Evolutionary conservation across 1,140 invertebrate species (phyloP), one percentile per base, ranked within the genome.

Genomic region (Varroa destructor): DNA sequence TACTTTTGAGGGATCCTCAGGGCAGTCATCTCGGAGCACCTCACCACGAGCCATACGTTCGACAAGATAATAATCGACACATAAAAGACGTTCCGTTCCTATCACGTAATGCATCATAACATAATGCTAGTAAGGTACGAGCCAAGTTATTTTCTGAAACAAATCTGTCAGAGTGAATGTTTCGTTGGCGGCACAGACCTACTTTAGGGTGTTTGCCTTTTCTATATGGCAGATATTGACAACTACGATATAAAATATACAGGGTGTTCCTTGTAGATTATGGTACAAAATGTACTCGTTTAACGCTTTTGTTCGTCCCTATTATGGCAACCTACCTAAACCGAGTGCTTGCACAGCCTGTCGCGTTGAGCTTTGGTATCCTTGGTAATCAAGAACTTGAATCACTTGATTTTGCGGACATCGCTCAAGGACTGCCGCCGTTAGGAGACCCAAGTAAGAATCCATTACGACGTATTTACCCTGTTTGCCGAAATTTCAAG

Each of bases 401-500:
- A 93, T 81, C 58, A 83, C 79, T 0, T 80, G 78, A 0, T 89
- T 88, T 37, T 88, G 84, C 58, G 83, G 83, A 77, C 87, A 86
- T 2, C 83, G 77, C 73, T 84, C 81, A 37, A 96, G 78, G 75
- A 96, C 82, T 56, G 89, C 85, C 0, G 92, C 90, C 43, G 88
- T 84, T 14, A 92, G 77, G 46, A 97, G 80, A 0, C 92, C 93
- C 76, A 85, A 85, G 36, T 89, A 89, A 74, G 87, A 90, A 76
- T 97, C 93, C 78, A 93, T 91, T 0, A 97, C 79, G 67, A 93
- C 79, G 79, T 89, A 89, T 61, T 84, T 86, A 1, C 89, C 88
- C 61, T 67, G 70, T 55, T 71, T 56, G 61, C 12, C n/a, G 74
- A 43, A n/a, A 14, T 6, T 55, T 25, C 25, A 25, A 25, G 25